Evolutionary conservation across 2,797 vertebrate species (phyloP).

Genomic region (Falco novaeseelandiae): DNA sequence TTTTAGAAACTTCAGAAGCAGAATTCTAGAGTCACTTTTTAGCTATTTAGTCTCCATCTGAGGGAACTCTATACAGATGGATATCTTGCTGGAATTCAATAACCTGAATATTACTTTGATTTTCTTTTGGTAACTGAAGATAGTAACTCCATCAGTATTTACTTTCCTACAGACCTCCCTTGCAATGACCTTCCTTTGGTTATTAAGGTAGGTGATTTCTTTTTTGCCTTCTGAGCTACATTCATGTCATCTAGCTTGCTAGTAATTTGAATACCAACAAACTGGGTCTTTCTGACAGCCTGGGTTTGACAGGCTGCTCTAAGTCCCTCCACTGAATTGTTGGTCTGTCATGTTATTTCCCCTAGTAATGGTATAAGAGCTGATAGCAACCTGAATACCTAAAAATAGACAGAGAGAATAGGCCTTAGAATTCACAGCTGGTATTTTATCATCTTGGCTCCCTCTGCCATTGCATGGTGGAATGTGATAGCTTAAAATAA

Average conservation of each 20-base stretch:
- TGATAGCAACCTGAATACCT: constrained; percentile 19
- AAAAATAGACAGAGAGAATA: constrained; percentile 44
- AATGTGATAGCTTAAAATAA: constrained; percentile 41
- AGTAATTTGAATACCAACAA: constrained; percentile 35
- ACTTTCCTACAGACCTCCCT: not conserved
- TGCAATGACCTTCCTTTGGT: not conserved
- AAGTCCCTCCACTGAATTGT: constrained; percentile 1
- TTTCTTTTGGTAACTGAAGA: not conserved
- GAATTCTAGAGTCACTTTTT: not conserved
- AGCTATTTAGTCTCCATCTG: not conserved
- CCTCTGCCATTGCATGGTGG: not conserved
- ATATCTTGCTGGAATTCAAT: not conserved
- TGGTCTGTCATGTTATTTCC: constrained; percentile 19
- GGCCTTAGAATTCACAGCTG: not conserved
- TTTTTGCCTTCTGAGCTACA: not conserved
- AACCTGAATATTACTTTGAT: not conserved
- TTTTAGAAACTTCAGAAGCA: not conserved
- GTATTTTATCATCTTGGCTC: not conserved
- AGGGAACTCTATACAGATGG: not conserved
- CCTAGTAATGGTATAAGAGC: constrained; percentile 5
- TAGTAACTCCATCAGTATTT: not conserved
- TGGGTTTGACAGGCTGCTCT: constrained; percentile 21
- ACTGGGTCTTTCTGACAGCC: constrained; percentile 19
- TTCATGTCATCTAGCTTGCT: not conserved
- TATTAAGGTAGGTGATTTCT: not conserved